Percentiles rank a stretch among this genome's conserved stretches.
Evolutionary conservation across 2,888 invertebrate species (phyloP).

Genomic region (Ephialtes manifestator): DNA sequence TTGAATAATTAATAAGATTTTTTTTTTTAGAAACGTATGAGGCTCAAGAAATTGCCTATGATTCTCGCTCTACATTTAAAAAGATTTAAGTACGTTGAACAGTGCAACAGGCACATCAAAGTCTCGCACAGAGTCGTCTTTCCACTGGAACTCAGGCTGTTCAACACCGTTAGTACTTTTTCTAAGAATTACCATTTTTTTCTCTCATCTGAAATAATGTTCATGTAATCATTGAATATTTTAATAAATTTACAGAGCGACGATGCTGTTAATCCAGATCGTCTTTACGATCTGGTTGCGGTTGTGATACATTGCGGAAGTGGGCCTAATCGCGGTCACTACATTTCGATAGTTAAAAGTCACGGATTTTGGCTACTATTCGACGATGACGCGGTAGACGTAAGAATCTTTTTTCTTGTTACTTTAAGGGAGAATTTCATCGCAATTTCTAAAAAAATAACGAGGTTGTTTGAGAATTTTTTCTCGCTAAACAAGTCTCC

Average conservation of each 20-base stretch:
- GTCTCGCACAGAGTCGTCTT: conserved; percentile 99
- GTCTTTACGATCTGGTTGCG: conserved; percentile 99
- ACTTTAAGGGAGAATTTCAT: background rate
- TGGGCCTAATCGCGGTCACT: conserved; percentile 99
- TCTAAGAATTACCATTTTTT: conserved; percentile 31
- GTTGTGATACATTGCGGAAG: conserved; percentile 99
- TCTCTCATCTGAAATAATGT: conserved; percentile 29
- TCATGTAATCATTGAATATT: background rate
- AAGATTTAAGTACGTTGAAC: conserved; percentile 99
- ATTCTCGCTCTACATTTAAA: conserved; percentile 99
- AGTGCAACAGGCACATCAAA: conserved; percentile 99
- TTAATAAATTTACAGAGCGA: conserved; percentile 91
- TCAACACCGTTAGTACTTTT: conserved; percentile 94
- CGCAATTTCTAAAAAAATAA: too few relatives aligned
- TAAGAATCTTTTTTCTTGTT: conserved; percentile 87
- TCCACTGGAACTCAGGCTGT: conserved; percentile 98
- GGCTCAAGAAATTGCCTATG: conserved; percentile 99
- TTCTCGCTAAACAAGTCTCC: too few relatives aligned
- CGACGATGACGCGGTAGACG: conserved; percentile 99
- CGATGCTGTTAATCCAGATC: conserved; percentile 99
- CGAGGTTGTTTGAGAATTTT: too few relatives aligned
- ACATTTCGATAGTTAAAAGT: conserved; percentile 99
- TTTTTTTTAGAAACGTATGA: conserved; percentile 93
- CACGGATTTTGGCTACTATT: conserved; percentile 99
- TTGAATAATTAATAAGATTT: background rate